These are phyloP conservation scores for Cecidostiba fungosa DNA, from an alignment of 2,888 invertebrate genomes.

Conservation along the genomic window DNA sequence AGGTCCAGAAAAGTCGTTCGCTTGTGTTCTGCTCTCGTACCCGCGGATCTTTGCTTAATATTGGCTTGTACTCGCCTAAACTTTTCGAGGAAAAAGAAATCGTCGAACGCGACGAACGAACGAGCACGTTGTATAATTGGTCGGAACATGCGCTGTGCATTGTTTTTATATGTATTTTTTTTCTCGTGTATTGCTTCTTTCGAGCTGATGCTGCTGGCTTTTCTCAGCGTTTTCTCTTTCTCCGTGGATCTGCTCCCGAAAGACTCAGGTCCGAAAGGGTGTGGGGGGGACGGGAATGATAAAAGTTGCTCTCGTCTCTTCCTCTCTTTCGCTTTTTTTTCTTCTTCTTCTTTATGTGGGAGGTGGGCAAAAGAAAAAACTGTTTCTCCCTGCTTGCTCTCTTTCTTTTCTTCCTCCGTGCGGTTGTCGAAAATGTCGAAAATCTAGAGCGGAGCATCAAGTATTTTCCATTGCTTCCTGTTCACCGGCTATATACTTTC, in stretches of 20 bases:
- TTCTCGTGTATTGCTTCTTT: constrained; percentile 41
- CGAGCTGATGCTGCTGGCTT: constrained; percentile 38
- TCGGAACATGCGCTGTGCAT: constrained; percentile 67
- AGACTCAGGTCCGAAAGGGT: constrained; percentile 65
- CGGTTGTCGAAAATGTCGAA: constrained; percentile 45
- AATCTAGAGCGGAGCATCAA: constrained; percentile 66
- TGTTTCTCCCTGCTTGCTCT: constrained; percentile 13
- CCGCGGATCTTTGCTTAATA: constrained; percentile 42
- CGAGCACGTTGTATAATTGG: constrained; percentile 66
- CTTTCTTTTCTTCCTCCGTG: constrained; percentile 44
- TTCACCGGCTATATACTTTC: constrained; percentile 37
- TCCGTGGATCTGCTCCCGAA: constrained; percentile 59
- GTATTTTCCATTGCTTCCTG: constrained; percentile 56
- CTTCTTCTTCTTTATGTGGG: neutral
- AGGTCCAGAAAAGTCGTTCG: constrained; percentile 28
- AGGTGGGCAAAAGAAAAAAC: constrained; percentile 17
- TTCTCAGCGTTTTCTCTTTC: constrained; percentile 56
- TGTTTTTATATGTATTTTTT: constrained; percentile 62
- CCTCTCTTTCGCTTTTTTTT: neutral
- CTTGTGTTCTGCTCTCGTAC: constrained; percentile 14
- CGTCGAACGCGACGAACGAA: constrained; percentile 69
- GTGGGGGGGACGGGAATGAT: constrained; percentile 59
- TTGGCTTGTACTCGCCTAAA: constrained; percentile 44
- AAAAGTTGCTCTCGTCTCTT: constrained; percentile 55
- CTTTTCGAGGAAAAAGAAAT: constrained; percentile 70